Conservation (phyloP, 2,888 invertebrate species). For the Ichneumon xanthorius region DNA sequence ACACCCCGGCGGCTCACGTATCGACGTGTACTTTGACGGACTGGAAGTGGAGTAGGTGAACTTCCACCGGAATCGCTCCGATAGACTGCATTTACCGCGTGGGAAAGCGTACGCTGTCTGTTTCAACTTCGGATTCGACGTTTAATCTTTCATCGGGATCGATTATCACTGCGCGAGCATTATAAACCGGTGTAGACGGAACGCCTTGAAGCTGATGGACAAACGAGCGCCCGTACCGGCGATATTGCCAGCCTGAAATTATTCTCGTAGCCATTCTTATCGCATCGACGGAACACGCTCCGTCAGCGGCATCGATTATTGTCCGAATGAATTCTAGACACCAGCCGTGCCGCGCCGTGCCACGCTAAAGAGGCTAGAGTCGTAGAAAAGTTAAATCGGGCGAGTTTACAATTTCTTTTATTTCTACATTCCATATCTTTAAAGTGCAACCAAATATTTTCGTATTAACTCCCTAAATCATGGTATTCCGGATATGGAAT, state of each 20-base stretch:
- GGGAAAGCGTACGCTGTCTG: slow-evolving; percentile 20
- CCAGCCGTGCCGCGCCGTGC: neutral
- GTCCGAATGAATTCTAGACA: neutral
- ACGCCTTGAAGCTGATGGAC: slow-evolving; percentile 5
- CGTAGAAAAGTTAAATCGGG: neutral
- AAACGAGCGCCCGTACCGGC: neutral
- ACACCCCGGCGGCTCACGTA: neutral
- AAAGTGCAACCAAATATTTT: too few species aligned
- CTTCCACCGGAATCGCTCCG: slow-evolving; percentile 20
- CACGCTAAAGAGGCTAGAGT: neutral
- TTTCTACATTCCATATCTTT: too few species aligned
- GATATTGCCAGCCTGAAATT: neutral
- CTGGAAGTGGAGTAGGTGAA: slow-evolving; percentile 53
- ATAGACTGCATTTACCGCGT: slow-evolving; percentile 1
- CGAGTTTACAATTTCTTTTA: neutral
- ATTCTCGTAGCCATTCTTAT: neutral
- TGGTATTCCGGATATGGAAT: too few species aligned
- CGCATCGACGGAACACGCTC: neutral
- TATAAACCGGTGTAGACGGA: slow-evolving; percentile 1
- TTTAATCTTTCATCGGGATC: slow-evolving; percentile 55
- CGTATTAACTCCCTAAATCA: too few species aligned
- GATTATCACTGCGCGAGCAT: slow-evolving; percentile 31
- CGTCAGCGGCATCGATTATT: slow-evolving; percentile 27
- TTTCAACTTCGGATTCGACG: slow-evolving; percentile 42
- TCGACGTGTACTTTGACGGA: slow-evolving; percentile 28